phyloP scores from a whole-genome alignment of 2,888 invertebrate species.

The Pristionchus fissidentatus region DNA sequence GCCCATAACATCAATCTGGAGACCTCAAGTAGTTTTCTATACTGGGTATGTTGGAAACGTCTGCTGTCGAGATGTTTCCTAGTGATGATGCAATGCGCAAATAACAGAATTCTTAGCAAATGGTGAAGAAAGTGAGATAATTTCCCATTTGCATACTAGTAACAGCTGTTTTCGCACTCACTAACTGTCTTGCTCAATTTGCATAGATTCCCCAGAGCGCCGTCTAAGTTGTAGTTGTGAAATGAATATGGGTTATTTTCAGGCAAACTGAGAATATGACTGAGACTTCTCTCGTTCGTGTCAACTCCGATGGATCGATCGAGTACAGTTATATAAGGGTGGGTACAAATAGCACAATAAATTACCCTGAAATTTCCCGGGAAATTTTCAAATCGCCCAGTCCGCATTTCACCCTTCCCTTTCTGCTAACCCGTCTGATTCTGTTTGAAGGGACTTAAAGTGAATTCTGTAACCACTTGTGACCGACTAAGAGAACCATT shows the following conservation, averaged over 20 bases:
- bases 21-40: conserved; percentile 24
- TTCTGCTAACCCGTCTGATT: not conserved
- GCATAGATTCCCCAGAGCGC: not conserved
- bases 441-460: too few species aligned
- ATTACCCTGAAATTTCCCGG: too few species aligned
- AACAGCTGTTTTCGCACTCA: not conserved
- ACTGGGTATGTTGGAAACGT: conserved; percentile 16
- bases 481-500: too few species aligned
- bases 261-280: conserved; percentile 27
- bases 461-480: too few species aligned
- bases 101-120: not conserved
- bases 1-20: conserved; percentile 20
- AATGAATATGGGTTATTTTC: not conserved
- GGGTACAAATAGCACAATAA: too few species aligned
- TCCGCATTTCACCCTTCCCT: not conserved
- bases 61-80: not conserved
- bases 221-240: not conserved
- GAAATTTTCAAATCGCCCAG: too few species aligned
- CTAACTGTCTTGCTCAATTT: not conserved
- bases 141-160: not conserved
- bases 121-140: too few species aligned
- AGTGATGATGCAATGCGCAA: not conserved
- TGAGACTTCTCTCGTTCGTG: not conserved
- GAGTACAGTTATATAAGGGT: conserved; percentile 46
- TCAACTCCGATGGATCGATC: conserved; percentile 16